Conservation (phyloP, 2,797 vertebrate species). For the Champsocephalus gunnari region DNA sequence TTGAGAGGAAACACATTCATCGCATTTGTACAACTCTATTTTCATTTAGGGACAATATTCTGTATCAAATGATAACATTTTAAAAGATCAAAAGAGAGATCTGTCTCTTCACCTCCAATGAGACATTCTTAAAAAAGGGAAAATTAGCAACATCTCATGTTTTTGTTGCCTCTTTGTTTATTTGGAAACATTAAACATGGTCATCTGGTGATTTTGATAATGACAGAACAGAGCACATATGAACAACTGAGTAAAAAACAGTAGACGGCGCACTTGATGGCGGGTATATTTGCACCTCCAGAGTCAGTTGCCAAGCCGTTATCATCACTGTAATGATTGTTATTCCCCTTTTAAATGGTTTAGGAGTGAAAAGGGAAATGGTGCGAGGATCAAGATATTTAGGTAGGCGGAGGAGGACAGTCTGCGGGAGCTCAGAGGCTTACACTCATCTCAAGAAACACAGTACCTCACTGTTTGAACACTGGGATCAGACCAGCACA, state of each 20-base stretch:
- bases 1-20: neutral
- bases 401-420: slow-evolving; percentile 21
- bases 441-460: slow-evolving; percentile 40
- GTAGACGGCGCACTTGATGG: neutral
- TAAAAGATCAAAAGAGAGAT: neutral
- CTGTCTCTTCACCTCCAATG: neutral
- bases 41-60: too few relatives aligned
- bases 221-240: neutral
- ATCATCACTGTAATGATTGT: neutral
- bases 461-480: slow-evolving; percentile 40
- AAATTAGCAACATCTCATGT: neutral
- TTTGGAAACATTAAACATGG: neutral
- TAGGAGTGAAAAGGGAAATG: neutral
- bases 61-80: neutral
- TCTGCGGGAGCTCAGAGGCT: slow-evolving; percentile 21
- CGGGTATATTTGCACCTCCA: too few relatives aligned
- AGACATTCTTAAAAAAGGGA: neutral
- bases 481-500: slow-evolving; percentile 27
- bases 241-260: neutral
- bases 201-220: neutral
- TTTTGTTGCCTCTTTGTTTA: neutral
- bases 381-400: neutral
- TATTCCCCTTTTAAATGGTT: neutral
- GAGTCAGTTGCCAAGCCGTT: neutral
- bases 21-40: neutral